Evolutionary conservation across 1,140 invertebrate species (phyloP).

Genomic region (Scylla paramamosain): DNA sequence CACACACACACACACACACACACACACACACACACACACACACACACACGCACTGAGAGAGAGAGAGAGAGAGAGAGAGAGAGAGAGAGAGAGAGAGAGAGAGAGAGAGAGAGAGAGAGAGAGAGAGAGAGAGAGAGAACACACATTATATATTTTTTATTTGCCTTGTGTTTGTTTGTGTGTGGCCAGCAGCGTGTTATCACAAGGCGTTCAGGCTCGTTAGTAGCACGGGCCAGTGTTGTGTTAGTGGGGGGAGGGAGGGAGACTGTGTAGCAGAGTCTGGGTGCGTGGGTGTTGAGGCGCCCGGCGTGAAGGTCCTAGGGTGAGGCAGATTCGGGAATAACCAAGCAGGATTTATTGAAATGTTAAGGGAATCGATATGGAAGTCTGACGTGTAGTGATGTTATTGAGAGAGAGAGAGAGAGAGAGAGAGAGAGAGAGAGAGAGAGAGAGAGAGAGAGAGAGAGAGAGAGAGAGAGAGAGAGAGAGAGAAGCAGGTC

Average conservation of each 20-base stretch:
- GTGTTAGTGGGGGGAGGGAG: not conserved
- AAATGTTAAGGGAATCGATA: not conserved
- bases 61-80: too few relatives aligned
- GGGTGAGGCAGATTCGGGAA: not conserved
- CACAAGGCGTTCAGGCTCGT: too few relatives aligned
- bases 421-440: constrained; percentile 46
- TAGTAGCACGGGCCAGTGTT: not conserved
- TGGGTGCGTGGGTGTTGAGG: not conserved
- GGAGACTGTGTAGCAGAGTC: not conserved
- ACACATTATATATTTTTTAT: too few relatives aligned
- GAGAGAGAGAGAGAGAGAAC: too few relatives aligned
- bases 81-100: too few relatives aligned
- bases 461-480: constrained; percentile 47
- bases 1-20: too few relatives aligned
- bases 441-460: constrained; percentile 40
- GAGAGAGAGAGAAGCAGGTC: not conserved
- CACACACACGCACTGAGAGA: too few relatives aligned
- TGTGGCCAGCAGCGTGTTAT: too few relatives aligned
- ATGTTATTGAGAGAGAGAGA: not conserved
- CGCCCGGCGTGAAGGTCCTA: not conserved
- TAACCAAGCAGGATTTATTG: not conserved
- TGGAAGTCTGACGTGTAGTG: not conserved
- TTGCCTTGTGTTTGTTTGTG: too few relatives aligned
- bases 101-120: too few relatives aligned
- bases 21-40: too few relatives aligned